Percentiles rank a stretch among this genome's conserved stretches.
phyloP scores from a whole-genome alignment of 2,888 invertebrate genomes.

The Ephialtes manifestator region DNA sequence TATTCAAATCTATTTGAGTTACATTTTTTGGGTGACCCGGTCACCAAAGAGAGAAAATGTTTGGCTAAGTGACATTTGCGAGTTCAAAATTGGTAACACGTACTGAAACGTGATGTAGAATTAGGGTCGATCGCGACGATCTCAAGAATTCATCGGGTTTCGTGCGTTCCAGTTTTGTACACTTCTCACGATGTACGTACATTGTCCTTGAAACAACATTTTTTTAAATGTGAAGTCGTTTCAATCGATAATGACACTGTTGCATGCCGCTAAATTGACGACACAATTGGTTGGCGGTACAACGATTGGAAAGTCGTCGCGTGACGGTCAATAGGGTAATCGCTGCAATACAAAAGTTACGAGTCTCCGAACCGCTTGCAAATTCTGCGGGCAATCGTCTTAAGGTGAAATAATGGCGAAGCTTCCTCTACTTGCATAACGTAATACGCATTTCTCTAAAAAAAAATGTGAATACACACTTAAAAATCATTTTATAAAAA shows the following conservation, averaged over 20 bases:
- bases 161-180: slow-evolving; percentile 32
- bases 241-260: slow-evolving; percentile 48
- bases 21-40: not conserved
- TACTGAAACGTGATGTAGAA: slow-evolving; percentile 25
- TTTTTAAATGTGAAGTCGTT: not conserved
- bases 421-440: not conserved
- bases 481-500: no score
- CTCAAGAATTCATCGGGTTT: slow-evolving; percentile 15
- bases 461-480: not conserved
- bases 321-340: slow-evolving; percentile 50
- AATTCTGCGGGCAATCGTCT: not conserved
- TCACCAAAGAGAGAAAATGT: not conserved
- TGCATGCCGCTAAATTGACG: slow-evolving; percentile 37
- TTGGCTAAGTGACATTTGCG: not conserved
- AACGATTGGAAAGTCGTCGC: slow-evolving; percentile 63
- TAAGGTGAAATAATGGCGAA: not conserved
- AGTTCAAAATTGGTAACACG: slow-evolving; percentile 73
- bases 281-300: slow-evolving; percentile 38
- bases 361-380: slow-evolving; percentile 14
- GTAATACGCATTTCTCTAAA: not conserved
- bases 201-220: slow-evolving; percentile 29
- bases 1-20: no score
- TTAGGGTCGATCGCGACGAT: slow-evolving; percentile 23
- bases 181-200: not conserved
- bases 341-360: slow-evolving; percentile 14